Conservation (phyloP, 2,797 vertebrate species). For the Rhynchotus rufescens region DNA sequence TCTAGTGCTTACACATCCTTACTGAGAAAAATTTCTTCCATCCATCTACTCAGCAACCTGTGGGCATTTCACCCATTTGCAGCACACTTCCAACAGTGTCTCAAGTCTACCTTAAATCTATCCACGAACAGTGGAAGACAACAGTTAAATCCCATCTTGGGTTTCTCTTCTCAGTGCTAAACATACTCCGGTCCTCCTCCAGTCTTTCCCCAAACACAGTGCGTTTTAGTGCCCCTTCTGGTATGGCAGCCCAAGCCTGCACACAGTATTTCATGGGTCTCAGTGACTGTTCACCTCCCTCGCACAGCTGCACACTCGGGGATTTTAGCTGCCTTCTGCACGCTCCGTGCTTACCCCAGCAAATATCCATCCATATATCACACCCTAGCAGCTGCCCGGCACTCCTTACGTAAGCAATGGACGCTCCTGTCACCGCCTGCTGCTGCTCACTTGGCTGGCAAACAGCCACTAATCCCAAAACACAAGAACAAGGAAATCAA, state of each 20-base stretch:
- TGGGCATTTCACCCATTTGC: neutral
- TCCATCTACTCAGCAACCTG: neutral
- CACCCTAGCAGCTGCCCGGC: neutral
- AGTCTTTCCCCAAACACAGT: neutral
- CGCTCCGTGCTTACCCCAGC: neutral
- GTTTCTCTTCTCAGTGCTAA: rapidly evolving
- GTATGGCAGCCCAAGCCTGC: neutral
- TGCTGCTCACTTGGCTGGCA: neutral
- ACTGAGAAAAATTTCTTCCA: neutral
- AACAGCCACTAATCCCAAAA: neutral
- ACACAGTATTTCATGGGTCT: neutral
- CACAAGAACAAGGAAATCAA: neutral
- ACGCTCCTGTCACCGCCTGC: neutral
- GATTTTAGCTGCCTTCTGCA: neutral
- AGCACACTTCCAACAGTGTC: neutral
- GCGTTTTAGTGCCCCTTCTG: neutral
- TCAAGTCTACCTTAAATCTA: neutral
- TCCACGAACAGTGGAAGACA: neutral
- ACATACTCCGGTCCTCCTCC: neutral
- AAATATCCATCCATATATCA: neutral
- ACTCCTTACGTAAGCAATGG: neutral
- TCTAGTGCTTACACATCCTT: neutral
- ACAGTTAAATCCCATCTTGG: neutral
- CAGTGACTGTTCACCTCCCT: neutral
- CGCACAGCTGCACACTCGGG: neutral